These are phyloP conservation scores for Crotalus viridis DNA, from an alignment of 2,113 vertebrate species.

Conservation along the genomic window DNA sequence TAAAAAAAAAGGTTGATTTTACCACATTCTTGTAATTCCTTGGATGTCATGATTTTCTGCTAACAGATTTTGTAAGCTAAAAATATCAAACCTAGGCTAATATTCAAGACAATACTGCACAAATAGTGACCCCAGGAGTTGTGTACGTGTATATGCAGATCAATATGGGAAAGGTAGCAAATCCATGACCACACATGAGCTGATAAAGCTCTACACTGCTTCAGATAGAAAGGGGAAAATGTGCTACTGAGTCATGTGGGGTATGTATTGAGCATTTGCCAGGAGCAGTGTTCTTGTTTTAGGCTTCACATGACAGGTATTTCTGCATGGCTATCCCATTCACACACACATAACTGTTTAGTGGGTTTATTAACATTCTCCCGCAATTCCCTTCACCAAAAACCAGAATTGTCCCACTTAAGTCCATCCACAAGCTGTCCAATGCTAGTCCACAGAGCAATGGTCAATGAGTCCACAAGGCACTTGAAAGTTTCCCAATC, in stretches of 20 bases:
- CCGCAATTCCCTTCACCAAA: too few relatives aligned
- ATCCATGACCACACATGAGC: neutral
- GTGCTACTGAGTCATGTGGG: neutral
- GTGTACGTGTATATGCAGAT: neutral
- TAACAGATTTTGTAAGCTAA: neutral
- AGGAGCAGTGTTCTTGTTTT: neutral
- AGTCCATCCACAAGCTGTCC: too few relatives aligned
- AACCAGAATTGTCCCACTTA: too few relatives aligned
- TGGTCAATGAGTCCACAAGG: too few relatives aligned
- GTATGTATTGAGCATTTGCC: neutral
- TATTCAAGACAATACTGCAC: neutral
- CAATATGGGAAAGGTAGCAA: neutral
- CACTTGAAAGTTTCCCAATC: too few relatives aligned
- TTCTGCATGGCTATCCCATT: neutral
- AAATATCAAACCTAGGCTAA: neutral
- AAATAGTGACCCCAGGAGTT: neutral
- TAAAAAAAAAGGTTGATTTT: neutral
- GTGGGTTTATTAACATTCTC: too few relatives aligned
- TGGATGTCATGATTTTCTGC: neutral
- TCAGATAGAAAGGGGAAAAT: neutral
- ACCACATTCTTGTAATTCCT: neutral
- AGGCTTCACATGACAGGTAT: neutral
- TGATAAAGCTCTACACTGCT: neutral
- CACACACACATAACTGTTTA: too few relatives aligned
- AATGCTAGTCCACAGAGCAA: too few relatives aligned